phyloP scores from a whole-genome alignment of 2,888 invertebrate genomes.

The Sepiola atlantica region DNA sequence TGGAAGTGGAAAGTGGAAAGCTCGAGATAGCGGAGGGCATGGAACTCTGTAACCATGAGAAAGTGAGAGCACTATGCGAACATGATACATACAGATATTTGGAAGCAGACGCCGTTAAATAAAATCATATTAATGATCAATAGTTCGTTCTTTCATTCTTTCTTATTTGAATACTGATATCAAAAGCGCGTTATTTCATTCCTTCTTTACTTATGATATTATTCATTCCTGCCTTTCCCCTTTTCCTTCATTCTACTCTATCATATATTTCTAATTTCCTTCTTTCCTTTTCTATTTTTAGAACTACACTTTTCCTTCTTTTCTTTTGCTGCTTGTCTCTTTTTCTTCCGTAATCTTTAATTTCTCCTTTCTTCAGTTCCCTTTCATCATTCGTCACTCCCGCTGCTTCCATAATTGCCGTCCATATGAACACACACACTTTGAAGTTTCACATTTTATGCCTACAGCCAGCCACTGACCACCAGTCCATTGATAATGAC shows the following conservation, averaged over 20 bases:
- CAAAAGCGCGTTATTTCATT: neutral
- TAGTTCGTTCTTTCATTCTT: no score
- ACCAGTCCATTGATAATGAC: neutral
- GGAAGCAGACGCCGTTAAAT: no score
- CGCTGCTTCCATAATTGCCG: neutral
- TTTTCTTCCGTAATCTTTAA: neutral
- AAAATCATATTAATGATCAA: no score
- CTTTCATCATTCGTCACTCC: neutral
- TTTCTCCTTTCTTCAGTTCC: neutral
- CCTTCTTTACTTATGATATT: neutral
- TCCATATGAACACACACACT: neutral
- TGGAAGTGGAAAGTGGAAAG: no score
- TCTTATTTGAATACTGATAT: neutral
- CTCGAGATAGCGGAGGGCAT: no score
- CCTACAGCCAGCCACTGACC: conserved; percentile 9
- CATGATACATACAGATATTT: no score
- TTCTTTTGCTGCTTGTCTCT: neutral
- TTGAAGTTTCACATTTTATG: neutral
- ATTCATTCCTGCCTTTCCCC: neutral
- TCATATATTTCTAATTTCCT: neutral
- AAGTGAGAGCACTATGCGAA: no score
- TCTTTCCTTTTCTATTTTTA: neutral
- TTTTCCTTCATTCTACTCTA: neutral
- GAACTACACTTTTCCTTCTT: no score
- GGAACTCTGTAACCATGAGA: no score